These are phyloP conservation scores for Cremastobaeus sp. DNA, from an alignment of 2,888 invertebrate species.

Conservation along the genomic window DNA sequence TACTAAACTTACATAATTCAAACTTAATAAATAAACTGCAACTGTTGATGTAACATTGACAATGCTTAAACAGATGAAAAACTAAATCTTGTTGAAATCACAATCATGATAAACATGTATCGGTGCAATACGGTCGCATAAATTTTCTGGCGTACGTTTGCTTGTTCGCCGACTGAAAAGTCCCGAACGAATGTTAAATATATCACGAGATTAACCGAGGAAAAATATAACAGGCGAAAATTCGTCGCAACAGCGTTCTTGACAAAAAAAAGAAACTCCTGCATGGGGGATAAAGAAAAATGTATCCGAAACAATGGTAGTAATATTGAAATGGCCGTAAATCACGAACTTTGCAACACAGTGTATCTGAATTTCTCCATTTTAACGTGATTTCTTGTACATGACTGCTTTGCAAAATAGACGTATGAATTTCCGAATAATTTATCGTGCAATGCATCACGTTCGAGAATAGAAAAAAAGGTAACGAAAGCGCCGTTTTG, in stretches of 20 bases:
- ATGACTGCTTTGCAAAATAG: slow-evolving; percentile 50
- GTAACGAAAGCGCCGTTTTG: slow-evolving; percentile 12
- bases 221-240: slow-evolving; percentile 61
- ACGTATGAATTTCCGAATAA: slow-evolving; percentile 45
- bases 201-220: slow-evolving; percentile 61
- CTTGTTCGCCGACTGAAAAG: slow-evolving; percentile 57
- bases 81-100: slow-evolving; percentile 55
- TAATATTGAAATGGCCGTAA: slow-evolving; percentile 53
- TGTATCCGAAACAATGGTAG: slow-evolving; percentile 46
- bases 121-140: slow-evolving; percentile 62
- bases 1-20: too few relatives aligned
- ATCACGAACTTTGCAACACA: slow-evolving; percentile 38
- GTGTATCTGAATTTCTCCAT: slow-evolving; percentile 52
- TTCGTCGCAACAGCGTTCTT: slow-evolving; percentile 55
- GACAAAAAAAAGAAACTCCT: slow-evolving; percentile 16
- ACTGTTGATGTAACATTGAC: too few relatives aligned
- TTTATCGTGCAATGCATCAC: slow-evolving; percentile 50
- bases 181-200: slow-evolving; percentile 57
- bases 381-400: slow-evolving; percentile 55
- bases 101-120: slow-evolving; percentile 59
- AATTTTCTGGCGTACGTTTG: slow-evolving; percentile 57
- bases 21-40: too few relatives aligned
- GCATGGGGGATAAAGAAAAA: slow-evolving; percentile 30
- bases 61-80: slow-evolving; percentile 22
- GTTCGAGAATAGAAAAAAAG: slow-evolving; percentile 27